Evolutionary conservation across 2,888 invertebrate genomes (phyloP).

Genomic region (Hypselothyrea guttata): DNA sequence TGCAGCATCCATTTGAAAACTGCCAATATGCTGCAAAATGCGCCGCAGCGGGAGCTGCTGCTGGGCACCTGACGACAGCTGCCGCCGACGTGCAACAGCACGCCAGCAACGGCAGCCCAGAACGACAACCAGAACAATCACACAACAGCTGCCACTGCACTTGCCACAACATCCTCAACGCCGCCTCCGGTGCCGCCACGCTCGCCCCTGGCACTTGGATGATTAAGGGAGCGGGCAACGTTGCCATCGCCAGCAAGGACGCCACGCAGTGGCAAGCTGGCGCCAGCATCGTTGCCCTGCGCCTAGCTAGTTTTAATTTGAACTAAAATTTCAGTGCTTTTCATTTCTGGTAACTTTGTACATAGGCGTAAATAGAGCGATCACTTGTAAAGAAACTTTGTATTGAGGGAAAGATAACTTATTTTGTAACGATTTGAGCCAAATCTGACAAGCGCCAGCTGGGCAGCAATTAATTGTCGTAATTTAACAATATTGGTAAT

Average conservation of each 20-base stretch:
- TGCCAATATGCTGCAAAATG: conserved; percentile 79
- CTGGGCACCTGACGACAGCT: conserved; percentile 79
- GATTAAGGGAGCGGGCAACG: conserved; percentile 44
- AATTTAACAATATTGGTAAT: conserved; percentile 8
- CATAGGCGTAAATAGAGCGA: conserved; percentile 33
- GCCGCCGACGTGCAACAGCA: conserved; percentile 47
- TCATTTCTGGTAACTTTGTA: conserved; percentile 45
- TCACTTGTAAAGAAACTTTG: conserved; percentile 55
- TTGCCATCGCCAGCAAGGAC: conserved; percentile 16
- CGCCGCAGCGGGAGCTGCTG: conserved; percentile 79
- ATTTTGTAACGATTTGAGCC: conserved; percentile 33
- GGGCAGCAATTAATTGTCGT: conserved; percentile 29
- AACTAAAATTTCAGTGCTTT: conserved; percentile 28
- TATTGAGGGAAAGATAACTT: conserved; percentile 21
- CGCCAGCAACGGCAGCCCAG: conserved; percentile 41
- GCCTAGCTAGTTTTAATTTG: conserved; percentile 35
- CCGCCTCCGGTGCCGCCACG: conserved; percentile 67
- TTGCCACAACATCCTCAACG: conserved; percentile 47
- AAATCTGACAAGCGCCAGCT: conserved; percentile 46
- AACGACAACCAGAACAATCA: conserved; percentile 17
- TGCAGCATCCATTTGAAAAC: conserved; percentile 80
- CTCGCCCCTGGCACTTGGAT: conserved; percentile 67
- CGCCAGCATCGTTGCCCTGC: conserved; percentile 36
- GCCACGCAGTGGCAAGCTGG: conserved; percentile 13
- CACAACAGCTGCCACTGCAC: conserved; percentile 24